These are phyloP conservation scores for Pyrocoelia pectoralis DNA, from an alignment of 2,888 invertebrate species.

Conservation along the genomic window DNA sequence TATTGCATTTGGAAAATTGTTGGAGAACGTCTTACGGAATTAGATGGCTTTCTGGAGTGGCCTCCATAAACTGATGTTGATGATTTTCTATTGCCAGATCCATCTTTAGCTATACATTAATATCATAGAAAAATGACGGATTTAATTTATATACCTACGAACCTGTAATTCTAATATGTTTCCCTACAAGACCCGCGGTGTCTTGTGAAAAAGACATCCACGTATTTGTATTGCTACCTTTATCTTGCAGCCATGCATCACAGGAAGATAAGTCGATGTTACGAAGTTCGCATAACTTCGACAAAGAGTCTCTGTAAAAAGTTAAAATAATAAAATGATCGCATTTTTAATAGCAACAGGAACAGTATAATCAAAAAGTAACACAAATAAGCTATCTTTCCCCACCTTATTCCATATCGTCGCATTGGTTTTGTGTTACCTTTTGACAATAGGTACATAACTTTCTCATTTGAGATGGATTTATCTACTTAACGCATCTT, in stretches of 20 bases:
- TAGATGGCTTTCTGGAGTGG: slow-evolving; percentile 59
- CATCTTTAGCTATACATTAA: slow-evolving; percentile 47
- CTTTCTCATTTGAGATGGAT: no score
- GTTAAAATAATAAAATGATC: slow-evolving; percentile 16
- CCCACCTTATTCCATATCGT: no score
- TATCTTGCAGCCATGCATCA: slow-evolving; percentile 72
- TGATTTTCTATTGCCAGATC: slow-evolving; percentile 55
- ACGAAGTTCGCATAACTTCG: slow-evolving; percentile 70
- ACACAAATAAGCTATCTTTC: no score
- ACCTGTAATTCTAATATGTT: slow-evolving; percentile 67
- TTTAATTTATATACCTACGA: slow-evolving; percentile 5
- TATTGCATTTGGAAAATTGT: neutral
- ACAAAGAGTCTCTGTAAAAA: slow-evolving; percentile 68
- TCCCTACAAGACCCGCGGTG: slow-evolving; percentile 71
- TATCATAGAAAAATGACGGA: neutral
- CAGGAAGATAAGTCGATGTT: slow-evolving; percentile 69
- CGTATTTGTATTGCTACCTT: slow-evolving; percentile 69
- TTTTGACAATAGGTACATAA: no score
- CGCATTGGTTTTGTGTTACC: no score
- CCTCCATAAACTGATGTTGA: slow-evolving; percentile 51
- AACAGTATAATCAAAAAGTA: no score
- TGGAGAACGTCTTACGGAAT: slow-evolving; percentile 47
- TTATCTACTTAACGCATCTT: no score
- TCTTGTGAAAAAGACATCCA: slow-evolving; percentile 65
- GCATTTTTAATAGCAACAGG: no score